A percentile compares a stretch with the other conserved stretches of the same genome.
phyloP scores from a whole-genome alignment of 1,140 invertebrate genomes.

The Cyclina sinensis region DNA sequence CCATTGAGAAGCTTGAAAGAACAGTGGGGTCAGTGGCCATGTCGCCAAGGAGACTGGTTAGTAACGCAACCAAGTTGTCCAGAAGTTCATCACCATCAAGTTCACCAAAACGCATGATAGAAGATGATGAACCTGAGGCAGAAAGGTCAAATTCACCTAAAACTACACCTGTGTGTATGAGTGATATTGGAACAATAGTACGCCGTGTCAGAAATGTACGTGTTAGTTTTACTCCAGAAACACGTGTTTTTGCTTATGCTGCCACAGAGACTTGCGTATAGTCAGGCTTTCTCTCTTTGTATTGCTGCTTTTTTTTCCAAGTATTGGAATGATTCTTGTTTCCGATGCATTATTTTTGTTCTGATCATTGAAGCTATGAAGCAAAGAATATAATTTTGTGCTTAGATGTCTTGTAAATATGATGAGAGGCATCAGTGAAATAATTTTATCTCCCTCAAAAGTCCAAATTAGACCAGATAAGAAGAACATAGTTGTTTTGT shows the following conservation, averaged over 20 bases:
- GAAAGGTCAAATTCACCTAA: constrained; percentile 59
- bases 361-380: too few relatives aligned
- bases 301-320: not conserved
- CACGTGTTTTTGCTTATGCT: constrained; percentile 75
- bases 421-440: too few relatives aligned
- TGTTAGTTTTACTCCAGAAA: constrained; percentile 78
- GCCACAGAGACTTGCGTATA: constrained; percentile 68
- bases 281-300: constrained; percentile 30
- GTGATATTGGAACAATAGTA: constrained; percentile 74
- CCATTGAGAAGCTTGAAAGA: constrained; percentile 5
- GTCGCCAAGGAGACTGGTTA: constrained; percentile 40
- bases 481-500: too few relatives aligned
- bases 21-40: not conserved
- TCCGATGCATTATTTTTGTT: too few relatives aligned
- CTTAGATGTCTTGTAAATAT: too few relatives aligned
- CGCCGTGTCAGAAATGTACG: constrained; percentile 77
- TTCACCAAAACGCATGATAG: constrained; percentile 56
- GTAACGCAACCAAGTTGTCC: not conserved
- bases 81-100: constrained; percentile 33
- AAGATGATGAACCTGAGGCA: constrained; percentile 33
- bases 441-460: too few relatives aligned
- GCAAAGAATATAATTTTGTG: too few relatives aligned
- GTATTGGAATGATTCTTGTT: too few relatives aligned
- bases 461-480: too few relatives aligned
- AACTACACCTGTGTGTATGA: constrained; percentile 69